These are phyloP conservation scores for Thecocarcelia acutangulata DNA, from an alignment of 2,888 invertebrate genomes.

Conservation along the genomic window DNA sequence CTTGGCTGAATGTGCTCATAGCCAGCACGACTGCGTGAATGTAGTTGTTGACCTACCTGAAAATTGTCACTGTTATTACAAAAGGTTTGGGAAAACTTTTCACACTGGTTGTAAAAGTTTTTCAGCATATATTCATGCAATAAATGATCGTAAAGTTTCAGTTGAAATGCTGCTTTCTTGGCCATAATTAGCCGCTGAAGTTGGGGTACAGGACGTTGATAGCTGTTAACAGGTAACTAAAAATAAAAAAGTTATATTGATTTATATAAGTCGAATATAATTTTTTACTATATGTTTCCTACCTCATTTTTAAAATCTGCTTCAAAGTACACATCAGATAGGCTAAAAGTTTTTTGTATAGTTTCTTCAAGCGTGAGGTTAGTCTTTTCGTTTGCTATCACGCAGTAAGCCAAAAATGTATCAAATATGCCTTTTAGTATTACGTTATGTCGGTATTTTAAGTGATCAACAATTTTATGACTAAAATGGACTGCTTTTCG, in stretches of 20 bases:
- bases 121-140: slow-evolving; percentile 74
- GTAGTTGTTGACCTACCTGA: slow-evolving; percentile 73
- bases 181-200: slow-evolving; percentile 66
- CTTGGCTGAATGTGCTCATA: slow-evolving; percentile 69
- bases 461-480: slow-evolving; percentile 73
- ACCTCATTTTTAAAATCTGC: slow-evolving; percentile 38
- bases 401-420: slow-evolving; percentile 73
- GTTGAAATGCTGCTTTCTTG: slow-evolving; percentile 72
- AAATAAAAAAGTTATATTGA: background rate
- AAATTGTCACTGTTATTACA: slow-evolving; percentile 71
- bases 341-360: slow-evolving; percentile 69
- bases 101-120: slow-evolving; percentile 73
- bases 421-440: slow-evolving; percentile 74
- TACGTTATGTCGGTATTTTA: slow-evolving; percentile 72
- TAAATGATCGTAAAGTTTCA: slow-evolving; percentile 74
- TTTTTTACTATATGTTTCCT: background rate
- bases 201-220: slow-evolving; percentile 71
- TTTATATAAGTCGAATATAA: background rate
- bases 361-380: slow-evolving; percentile 70
- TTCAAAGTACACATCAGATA: slow-evolving; percentile 71
- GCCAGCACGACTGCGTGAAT: slow-evolving; percentile 69
- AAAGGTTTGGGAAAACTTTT: slow-evolving; percentile 71
- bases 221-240: slow-evolving; percentile 50
- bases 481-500: slow-evolving; percentile 74
- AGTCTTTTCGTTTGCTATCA: slow-evolving; percentile 67